Evolutionary conservation across 64 coral and sea anemone species (phyloP).

Genomic region (Montipora efflorescens): DNA sequence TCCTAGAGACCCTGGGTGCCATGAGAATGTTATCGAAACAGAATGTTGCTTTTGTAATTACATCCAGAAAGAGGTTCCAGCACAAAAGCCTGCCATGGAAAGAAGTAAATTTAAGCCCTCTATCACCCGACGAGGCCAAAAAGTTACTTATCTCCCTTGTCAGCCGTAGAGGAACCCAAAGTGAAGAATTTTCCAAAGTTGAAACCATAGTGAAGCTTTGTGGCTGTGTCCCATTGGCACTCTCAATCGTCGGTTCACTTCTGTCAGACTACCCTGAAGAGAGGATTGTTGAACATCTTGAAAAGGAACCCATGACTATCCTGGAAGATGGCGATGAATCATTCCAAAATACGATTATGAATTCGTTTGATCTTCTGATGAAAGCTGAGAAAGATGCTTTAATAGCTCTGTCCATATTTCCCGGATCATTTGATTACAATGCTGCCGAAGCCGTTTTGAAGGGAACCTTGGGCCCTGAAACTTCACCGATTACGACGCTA

Average conservation of each 20-base stretch:
- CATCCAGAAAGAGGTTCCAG: slow-evolving; percentile 35
- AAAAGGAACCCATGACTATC: slow-evolving; percentile 13
- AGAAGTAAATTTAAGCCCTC: neutral
- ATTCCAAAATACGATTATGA: slow-evolving; percentile 6
- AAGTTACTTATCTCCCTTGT: slow-evolving; percentile 2
- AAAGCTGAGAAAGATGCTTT: neutral
- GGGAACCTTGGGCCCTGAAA: neutral
- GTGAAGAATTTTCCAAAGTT: neutral
- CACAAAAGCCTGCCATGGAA: neutral
- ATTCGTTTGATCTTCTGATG: slow-evolving; percentile 39
- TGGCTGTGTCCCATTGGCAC: slow-evolving; percentile 54
- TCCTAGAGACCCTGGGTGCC: slow-evolving; percentile 21
- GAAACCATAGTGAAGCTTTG: slow-evolving; percentile 47
- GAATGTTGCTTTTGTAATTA: slow-evolving; percentile 66
- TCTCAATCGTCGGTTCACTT: slow-evolving; percentile 58
- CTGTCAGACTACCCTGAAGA: slow-evolving; percentile 26
- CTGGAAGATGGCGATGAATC: slow-evolving; percentile 24
- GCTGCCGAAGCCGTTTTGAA: slow-evolving; percentile 12
- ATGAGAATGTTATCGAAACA: slow-evolving; percentile 27
- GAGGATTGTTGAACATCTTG: slow-evolving; percentile 9
- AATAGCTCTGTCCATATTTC: slow-evolving; percentile 57
- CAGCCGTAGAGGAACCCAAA: neutral
- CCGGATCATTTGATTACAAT: slow-evolving; percentile 37
- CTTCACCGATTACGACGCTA: neutral
- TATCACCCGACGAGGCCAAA: neutral